Percentiles rank a stretch among this genome's conserved stretches.
phyloP scores from a whole-genome alignment of 2,888 invertebrate genomes.

The Selenia dentaria region DNA sequence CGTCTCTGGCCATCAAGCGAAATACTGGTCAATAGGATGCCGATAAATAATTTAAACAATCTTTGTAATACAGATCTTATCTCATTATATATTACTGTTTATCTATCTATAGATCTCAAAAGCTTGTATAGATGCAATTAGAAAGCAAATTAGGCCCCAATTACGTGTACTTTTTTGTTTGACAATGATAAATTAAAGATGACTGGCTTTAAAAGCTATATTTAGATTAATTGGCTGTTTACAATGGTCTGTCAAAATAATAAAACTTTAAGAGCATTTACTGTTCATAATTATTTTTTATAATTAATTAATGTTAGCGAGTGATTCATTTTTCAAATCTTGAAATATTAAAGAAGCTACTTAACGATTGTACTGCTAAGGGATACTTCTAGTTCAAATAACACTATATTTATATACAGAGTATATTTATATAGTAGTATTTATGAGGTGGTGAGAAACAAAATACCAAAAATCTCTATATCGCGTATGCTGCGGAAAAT shows the following conservation, averaged over 20 bases:
- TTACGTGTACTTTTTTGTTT: constrained; percentile 14
- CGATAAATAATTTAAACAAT: no score
- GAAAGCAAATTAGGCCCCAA: constrained; percentile 20
- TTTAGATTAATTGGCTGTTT: constrained; percentile 17
- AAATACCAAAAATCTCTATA: no score
- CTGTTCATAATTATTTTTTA: background rate
- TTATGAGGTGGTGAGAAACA: no score
- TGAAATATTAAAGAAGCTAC: no score
- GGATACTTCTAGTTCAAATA: no score
- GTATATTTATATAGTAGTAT: no score
- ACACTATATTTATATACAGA: no score
- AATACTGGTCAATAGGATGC: no score
- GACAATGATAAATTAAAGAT: constrained; percentile 18
- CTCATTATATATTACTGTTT: background rate
- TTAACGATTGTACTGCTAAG: no score
- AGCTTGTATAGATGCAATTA: constrained; percentile 13
- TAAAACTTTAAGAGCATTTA: background rate
- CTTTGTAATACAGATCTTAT: background rate
- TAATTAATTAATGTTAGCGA: background rate
- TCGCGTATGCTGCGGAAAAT: no score
- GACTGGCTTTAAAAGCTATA: constrained; percentile 1
- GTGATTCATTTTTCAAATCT: no score
- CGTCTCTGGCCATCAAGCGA: no score
- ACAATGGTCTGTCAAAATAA: constrained; percentile 12
- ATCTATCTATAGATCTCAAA: constrained; percentile 9